Evolutionary conservation across 2,113 vertebrate genomes (phyloP), one percentile per base, ranked within the genome.

Genomic region (Entelurus aequoreus): DNA sequence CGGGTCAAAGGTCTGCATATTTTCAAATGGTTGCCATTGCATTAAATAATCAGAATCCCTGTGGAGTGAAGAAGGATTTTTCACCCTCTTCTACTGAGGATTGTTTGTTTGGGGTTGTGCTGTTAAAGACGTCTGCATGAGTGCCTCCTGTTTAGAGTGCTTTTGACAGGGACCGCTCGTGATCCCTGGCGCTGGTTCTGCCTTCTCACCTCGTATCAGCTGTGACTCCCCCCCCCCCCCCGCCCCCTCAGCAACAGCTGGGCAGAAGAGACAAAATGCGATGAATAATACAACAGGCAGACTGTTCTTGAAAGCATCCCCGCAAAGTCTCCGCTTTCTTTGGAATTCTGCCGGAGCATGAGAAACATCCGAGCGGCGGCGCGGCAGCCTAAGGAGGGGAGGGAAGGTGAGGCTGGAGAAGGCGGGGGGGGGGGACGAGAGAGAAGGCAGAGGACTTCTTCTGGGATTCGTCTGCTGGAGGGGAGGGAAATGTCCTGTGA

Each of bases 211-310:
- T 72, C 9, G 15, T 46, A 56, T 36, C 7, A 67, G 56, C 60
- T 73, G 64, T 13, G 65, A 58, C 58, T 48, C 28, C 57, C 68
- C 60, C 58, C 71, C 46, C 60, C 58, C 74, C 42, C 67, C 48
- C 55, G 12, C 65, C 68, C 68, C 62, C 54, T 68, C 60, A 57
- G 65, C 67, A 76, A 75, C 72, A 82, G 73, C 77, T 77, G 79
- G 74, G 72, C 68, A 60, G 76, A 74, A 70, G 72, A 80, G 78
- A 79, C 83, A 74, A 42, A 62, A 19, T 65, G 55, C 49, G 65
- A 87, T 89, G 84, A 88, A 89, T 88, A 84, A 88, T 88, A 79
- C 82, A 89, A 70, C 71, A 79, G 70, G 69, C 77, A 69, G 80
- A 78, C 84, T 75, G 69, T 83, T 86, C 83, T 87, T 77, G 76